Conservation (phyloP, 2,888 invertebrate species). For the Dryococelus australis region DNA sequence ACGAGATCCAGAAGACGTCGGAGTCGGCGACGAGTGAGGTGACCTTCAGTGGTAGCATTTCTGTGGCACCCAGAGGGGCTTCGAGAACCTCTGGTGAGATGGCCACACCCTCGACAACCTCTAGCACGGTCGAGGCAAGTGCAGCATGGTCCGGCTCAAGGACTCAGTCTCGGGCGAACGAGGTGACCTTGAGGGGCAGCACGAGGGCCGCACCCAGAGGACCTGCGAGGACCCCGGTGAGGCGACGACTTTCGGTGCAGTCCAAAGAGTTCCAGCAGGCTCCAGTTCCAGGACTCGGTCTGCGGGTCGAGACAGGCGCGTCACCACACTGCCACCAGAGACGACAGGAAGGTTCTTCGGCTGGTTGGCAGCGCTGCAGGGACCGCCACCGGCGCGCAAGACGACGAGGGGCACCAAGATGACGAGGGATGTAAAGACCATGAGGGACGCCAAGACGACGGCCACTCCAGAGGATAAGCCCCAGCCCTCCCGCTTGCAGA, state of each 20-base stretch:
- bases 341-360: background rate
- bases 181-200: too few relatives aligned
- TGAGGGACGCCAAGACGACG: background rate
- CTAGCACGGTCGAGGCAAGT: too few relatives aligned
- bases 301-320: background rate
- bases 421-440: background rate
- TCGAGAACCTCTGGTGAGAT: too few relatives aligned
- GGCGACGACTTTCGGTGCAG: background rate
- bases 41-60: background rate
- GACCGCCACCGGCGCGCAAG: background rate
- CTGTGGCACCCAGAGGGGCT: too few relatives aligned
- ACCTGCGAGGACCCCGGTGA: too few relatives aligned
- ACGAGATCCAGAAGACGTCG: background rate
- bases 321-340: background rate
- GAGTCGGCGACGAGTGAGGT: background rate
- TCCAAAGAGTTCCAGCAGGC: background rate
- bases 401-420: background rate
- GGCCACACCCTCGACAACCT: too few relatives aligned
- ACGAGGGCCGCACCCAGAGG: too few relatives aligned
- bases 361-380: background rate
- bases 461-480: background rate
- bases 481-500: constrained; percentile 16
- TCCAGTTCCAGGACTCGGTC: background rate
- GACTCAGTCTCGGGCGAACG: background rate
- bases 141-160: too few relatives aligned